A percentile compares a stretch with the other conserved stretches of the same genome.
phyloP scores from a whole-genome alignment of 2,888 invertebrate genomes.

The Volucella zonaria region DNA sequence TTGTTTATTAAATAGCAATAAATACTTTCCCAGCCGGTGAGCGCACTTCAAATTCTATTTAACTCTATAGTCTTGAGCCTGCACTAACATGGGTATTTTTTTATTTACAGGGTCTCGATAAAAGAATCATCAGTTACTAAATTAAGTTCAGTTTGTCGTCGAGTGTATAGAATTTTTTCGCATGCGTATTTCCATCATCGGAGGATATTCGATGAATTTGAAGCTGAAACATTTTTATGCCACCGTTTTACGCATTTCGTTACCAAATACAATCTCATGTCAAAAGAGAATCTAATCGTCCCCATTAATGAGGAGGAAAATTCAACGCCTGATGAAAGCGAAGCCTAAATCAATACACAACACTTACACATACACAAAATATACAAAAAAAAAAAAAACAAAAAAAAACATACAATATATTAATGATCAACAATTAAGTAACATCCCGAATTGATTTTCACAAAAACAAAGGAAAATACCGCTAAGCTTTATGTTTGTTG shows the following conservation, averaged over 20 bases:
- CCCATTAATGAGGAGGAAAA: conserved; percentile 94
- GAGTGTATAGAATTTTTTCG: conserved; percentile 99
- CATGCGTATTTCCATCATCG: conserved; percentile 99
- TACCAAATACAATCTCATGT: conserved; percentile 98
- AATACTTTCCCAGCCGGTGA: conserved; percentile 99
- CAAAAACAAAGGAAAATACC: neutral
- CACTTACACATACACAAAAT: conserved; percentile 44
- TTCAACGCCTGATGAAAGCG: conserved; percentile 83
- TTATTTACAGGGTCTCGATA: conserved; percentile 92
- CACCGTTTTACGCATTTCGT: conserved; percentile 98
- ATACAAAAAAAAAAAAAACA: conserved; percentile 47
- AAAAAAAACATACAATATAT: conserved; percentile 21
- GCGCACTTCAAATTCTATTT: conserved; percentile 40
- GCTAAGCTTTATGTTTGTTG: conserved; percentile 2
- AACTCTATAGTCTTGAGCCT: neutral
- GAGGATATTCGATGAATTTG: conserved; percentile 98
- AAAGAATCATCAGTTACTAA: conserved; percentile 99
- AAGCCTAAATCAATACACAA: conserved; percentile 81
- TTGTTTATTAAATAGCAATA: conserved; percentile 98
- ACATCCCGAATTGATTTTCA: conserved; percentile 53
- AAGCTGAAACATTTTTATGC: conserved; percentile 97
- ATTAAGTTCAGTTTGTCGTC: conserved; percentile 98
- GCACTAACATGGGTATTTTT: conserved; percentile 8
- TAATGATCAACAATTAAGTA: conserved; percentile 34
- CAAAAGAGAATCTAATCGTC: conserved; percentile 98